Conservation (phyloP, 92 coral and sea anemone species). For the Micromussa lordhowensis region DNA sequence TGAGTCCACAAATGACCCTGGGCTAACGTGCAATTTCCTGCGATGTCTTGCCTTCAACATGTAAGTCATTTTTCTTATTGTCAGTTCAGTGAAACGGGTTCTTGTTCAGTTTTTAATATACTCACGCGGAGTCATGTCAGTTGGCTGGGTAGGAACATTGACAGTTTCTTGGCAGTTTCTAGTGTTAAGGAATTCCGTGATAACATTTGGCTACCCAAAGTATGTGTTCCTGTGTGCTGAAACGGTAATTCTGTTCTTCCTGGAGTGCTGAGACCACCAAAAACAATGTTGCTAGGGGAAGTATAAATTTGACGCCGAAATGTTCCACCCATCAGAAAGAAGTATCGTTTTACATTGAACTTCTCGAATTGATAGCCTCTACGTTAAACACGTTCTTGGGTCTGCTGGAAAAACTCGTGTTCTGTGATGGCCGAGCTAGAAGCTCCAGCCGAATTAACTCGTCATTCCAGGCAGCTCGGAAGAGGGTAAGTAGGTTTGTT, state of each 20-base stretch:
- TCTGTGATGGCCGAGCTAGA: background rate
- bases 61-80: no score
- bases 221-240: background rate
- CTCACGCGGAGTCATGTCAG: no score
- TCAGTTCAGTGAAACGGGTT: no score
- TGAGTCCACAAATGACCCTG: background rate
- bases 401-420: background rate
- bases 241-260: background rate
- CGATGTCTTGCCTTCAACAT: background rate
- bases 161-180: no score
- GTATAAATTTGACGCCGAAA: background rate
- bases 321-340: background rate
- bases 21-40: background rate
- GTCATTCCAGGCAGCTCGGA: background rate
- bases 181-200: no score
- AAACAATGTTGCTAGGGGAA: background rate
- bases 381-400: background rate
- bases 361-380: background rate
- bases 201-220: background rate
- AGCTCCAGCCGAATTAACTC: background rate
- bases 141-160: no score
- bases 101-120: no score
- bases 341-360: background rate
- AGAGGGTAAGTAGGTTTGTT: background rate
- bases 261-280: background rate